Conservation (phyloP, 2,113 vertebrate genomes). For the Poicephalus meyeri region DNA sequence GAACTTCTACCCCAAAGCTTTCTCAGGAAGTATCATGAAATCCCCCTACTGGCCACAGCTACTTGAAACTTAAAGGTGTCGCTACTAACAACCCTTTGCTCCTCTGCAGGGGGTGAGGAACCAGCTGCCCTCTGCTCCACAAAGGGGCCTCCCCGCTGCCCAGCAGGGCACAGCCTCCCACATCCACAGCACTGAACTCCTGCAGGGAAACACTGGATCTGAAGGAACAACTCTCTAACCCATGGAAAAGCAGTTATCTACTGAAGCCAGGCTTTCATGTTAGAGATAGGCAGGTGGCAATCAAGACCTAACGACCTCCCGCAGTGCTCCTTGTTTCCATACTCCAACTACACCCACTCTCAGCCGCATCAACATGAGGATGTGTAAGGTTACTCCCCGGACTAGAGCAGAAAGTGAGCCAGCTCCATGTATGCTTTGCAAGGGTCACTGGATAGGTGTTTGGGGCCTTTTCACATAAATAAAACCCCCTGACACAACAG, state of each 20-base stretch:
- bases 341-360: not conserved
- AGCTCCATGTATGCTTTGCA: not conserved
- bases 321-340: not conserved
- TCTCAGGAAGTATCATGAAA: not conserved
- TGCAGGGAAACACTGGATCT: not conserved
- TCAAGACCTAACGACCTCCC: not conserved
- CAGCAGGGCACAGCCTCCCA: not conserved
- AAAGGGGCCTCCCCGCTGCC: not conserved
- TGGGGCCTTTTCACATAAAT: not conserved
- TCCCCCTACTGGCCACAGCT: not conserved
- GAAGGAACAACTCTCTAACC: not conserved
- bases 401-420: rapidly evolving
- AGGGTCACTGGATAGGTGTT: not conserved
- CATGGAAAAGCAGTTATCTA: not conserved
- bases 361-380: not conserved
- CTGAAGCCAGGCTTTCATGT: not conserved
- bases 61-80: not conserved
- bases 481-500: not conserved
- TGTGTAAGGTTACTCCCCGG: not conserved
- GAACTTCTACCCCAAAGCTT: not conserved
- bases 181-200: not conserved
- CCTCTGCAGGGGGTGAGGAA: not conserved
- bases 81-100: not conserved
- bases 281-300: not conserved
- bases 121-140: not conserved